phyloP scores from a whole-genome alignment of 1,140 invertebrate species.

The Drosophila watanabei region DNA sequence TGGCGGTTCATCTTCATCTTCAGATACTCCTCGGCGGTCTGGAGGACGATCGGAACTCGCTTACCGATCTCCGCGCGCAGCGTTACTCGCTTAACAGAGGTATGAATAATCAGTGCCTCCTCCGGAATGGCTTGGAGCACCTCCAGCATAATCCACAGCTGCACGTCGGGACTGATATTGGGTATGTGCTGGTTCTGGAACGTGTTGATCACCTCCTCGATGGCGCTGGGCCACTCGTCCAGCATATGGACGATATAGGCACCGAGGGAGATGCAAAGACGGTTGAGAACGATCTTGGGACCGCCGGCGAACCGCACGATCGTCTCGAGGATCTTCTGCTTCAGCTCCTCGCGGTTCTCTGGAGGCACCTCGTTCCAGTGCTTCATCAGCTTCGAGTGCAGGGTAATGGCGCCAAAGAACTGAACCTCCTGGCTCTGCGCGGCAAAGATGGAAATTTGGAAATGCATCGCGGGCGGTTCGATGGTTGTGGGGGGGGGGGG shows the following conservation, averaged over 20 bases:
- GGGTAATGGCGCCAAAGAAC: slow-evolving; percentile 96
- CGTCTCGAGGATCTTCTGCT: slow-evolving; percentile 91
- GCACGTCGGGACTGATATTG: slow-evolving; percentile 86
- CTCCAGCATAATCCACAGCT: slow-evolving; percentile 89
- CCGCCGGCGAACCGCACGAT: slow-evolving; percentile 91
- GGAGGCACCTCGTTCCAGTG: slow-evolving; percentile 94
- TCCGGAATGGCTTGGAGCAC: slow-evolving; percentile 92
- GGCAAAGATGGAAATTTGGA: background rate
- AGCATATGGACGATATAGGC: slow-evolving; percentile 90
- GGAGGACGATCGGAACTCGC: slow-evolving; percentile 70
- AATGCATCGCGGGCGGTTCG: slow-evolving; percentile 2
- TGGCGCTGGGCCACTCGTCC: slow-evolving; percentile 88
- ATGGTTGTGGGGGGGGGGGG: background rate
- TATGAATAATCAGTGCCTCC: slow-evolving; percentile 87
- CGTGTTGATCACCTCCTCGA: slow-evolving; percentile 88
- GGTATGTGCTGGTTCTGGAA: slow-evolving; percentile 89
- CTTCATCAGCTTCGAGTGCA: slow-evolving; percentile 94
- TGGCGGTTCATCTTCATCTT: slow-evolving; percentile 63
- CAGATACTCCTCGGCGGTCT: slow-evolving; percentile 74
- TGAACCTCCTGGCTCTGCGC: slow-evolving; percentile 93
- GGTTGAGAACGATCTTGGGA: slow-evolving; percentile 93
- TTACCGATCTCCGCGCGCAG: slow-evolving; percentile 74
- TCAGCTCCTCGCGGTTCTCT: slow-evolving; percentile 91
- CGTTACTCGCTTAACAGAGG: slow-evolving; percentile 74
- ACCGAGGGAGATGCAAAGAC: slow-evolving; percentile 93